A percentile compares a stretch with the other conserved stretches of the same genome.
Evolutionary conservation across 1,140 invertebrate species (phyloP).

Genomic region (Eriocheir sinensis): DNA sequence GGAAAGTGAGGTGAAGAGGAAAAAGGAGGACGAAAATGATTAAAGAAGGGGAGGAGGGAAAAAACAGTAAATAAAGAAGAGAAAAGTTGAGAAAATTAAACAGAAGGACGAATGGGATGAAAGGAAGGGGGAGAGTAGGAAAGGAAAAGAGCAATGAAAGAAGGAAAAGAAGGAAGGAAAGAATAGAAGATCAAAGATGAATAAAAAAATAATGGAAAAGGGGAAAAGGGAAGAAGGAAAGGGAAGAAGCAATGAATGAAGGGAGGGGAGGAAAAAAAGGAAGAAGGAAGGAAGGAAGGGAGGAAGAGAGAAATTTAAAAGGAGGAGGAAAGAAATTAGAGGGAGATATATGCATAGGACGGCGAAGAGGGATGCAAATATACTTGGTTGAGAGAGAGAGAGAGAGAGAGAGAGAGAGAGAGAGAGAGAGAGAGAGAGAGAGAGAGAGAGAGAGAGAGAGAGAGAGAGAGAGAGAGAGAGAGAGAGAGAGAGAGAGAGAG

Average conservation of each 20-base stretch:
- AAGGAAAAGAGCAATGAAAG: no score
- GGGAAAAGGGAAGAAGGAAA: background rate
- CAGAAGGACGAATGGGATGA: no score
- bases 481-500: no score
- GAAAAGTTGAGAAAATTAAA: no score
- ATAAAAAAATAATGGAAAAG: no score
- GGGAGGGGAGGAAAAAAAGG: background rate
- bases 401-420: constrained; percentile 42
- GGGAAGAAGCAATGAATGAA: background rate
- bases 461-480: background rate
- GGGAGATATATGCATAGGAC: background rate
- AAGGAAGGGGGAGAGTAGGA: no score
- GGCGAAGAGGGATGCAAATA: background rate
- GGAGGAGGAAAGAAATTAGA: background rate
- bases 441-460: background rate
- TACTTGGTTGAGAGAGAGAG: background rate
- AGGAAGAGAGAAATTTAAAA: background rate
- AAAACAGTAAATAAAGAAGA: no score
- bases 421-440: constrained; percentile 26
- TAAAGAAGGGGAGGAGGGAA: background rate
- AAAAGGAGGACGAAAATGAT: background rate
- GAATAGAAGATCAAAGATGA: no score
- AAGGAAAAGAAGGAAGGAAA: no score
- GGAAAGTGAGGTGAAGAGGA: background rate
- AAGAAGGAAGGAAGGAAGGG: background rate